These are phyloP conservation scores for Himalopsyche kuldschensis DNA, from an alignment of 2,888 invertebrate genomes.

Conservation along the genomic window DNA sequence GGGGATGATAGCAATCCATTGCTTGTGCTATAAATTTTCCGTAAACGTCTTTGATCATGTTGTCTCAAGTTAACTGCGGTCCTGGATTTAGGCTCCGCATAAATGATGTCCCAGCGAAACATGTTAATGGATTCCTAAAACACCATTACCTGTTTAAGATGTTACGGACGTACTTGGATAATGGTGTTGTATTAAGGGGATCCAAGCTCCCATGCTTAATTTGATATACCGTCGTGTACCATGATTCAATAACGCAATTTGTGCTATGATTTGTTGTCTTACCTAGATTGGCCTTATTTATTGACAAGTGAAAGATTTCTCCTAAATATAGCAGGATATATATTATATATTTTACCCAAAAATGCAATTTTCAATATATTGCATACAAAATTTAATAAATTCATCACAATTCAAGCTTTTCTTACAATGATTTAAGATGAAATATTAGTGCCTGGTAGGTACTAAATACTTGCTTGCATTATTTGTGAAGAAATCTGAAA, in stretches of 20 bases:
- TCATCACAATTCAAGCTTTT: too few relatives aligned
- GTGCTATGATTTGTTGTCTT: slow-evolving; percentile 13
- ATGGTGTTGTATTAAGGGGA: slow-evolving; percentile 14
- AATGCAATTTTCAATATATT: too few relatives aligned
- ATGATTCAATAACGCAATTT: slow-evolving; percentile 18
- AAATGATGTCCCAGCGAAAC: slow-evolving; percentile 17
- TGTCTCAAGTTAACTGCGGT: neutral
- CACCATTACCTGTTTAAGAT: slow-evolving; percentile 25
- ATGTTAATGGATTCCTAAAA: slow-evolving; percentile 25
- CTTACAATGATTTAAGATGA: too few relatives aligned
- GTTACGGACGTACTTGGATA: slow-evolving; percentile 23
- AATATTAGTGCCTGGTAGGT: too few relatives aligned
- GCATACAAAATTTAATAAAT: too few relatives aligned
- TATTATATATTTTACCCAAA: too few relatives aligned
- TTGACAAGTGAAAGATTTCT: too few relatives aligned
- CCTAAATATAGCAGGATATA: too few relatives aligned
- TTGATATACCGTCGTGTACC: slow-evolving; percentile 11
- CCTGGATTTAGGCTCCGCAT: slow-evolving; percentile 3
- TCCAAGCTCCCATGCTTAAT: neutral
- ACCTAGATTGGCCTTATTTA: neutral
- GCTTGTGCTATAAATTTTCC: too few relatives aligned
- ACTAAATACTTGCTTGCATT: too few relatives aligned
- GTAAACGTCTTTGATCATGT: neutral
- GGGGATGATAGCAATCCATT: too few relatives aligned
- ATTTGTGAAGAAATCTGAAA: too few relatives aligned